Conservation (phyloP, 2,888 invertebrate species). For the Yponomeuta sedellus region DNA sequence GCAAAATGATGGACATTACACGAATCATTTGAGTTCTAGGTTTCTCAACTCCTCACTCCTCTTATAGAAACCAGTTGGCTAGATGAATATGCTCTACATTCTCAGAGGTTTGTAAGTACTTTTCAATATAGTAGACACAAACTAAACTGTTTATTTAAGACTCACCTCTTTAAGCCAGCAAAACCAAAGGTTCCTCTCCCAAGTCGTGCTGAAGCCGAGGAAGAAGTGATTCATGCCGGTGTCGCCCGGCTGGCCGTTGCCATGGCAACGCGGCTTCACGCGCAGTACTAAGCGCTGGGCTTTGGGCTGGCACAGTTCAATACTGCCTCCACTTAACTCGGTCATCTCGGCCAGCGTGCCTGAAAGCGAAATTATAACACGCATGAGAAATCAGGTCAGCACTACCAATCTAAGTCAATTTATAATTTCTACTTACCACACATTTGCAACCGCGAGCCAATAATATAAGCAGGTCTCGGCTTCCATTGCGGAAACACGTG, state of each 20-base stretch:
- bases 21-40: conserved; percentile 15
- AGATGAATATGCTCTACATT: not conserved
- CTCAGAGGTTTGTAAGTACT: too few species aligned
- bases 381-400: not conserved
- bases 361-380: conserved; percentile 28
- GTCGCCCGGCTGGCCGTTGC: conserved; percentile 46
- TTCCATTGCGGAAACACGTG: conserved; percentile 83
- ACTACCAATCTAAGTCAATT: not conserved
- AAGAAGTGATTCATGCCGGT: conserved; percentile 72
- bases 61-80: not conserved
- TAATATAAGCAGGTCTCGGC: conserved; percentile 74
- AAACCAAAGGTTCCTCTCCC: conserved; percentile 82
- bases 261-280: conserved; percentile 60
- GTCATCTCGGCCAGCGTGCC: conserved; percentile 59
- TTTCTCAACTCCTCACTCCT: too few species aligned
- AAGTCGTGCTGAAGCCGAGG: conserved; percentile 79
- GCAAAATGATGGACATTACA: conserved; percentile 5
- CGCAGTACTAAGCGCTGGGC: conserved; percentile 63
- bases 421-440: conserved; percentile 49
- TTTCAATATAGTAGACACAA: too few species aligned
- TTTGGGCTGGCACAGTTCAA: conserved; percentile 63
- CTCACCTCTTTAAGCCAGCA: conserved; percentile 79
- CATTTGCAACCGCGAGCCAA: conserved; percentile 77
- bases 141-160: conserved; percentile 18
- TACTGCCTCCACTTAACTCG: conserved; percentile 61